These are phyloP conservation scores for Lamprotornis superbus DNA, from an alignment of 2,113 vertebrate species.

Conservation along the genomic window DNA sequence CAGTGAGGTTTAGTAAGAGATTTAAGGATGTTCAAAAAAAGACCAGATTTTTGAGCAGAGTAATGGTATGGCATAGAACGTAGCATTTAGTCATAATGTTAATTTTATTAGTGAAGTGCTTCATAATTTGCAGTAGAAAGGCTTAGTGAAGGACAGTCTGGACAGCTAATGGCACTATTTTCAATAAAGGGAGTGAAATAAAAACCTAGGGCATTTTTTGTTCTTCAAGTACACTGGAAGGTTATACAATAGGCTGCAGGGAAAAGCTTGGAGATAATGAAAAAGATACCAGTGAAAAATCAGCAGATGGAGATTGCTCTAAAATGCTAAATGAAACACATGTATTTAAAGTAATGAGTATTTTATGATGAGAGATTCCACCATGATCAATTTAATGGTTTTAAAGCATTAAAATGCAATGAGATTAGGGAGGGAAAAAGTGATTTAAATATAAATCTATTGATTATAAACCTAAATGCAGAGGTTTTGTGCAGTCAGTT, in stretches of 20 bases:
- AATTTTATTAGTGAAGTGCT: neutral
- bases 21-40: neutral
- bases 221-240: neutral
- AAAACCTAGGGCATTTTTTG: neutral
- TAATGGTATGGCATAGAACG: neutral
- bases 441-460: conserved; percentile 35
- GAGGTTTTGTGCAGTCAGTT: neutral
- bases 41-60: neutral
- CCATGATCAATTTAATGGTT: neutral
- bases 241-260: neutral
- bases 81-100: neutral
- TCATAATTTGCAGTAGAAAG: neutral
- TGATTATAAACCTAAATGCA: conserved; percentile 22
- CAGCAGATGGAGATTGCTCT: neutral
- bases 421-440: neutral
- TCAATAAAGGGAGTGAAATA: neutral
- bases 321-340: conserved; percentile 29
- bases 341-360: conserved; percentile 31
- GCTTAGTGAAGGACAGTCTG: neutral
- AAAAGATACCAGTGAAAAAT: neutral
- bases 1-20: neutral
- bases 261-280: neutral
- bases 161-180: neutral
- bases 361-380: conserved; percentile 27
- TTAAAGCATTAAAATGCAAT: conserved; percentile 46